Conservation (phyloP, 2,888 invertebrate genomes). For the Yponomeuta sedellus region DNA sequence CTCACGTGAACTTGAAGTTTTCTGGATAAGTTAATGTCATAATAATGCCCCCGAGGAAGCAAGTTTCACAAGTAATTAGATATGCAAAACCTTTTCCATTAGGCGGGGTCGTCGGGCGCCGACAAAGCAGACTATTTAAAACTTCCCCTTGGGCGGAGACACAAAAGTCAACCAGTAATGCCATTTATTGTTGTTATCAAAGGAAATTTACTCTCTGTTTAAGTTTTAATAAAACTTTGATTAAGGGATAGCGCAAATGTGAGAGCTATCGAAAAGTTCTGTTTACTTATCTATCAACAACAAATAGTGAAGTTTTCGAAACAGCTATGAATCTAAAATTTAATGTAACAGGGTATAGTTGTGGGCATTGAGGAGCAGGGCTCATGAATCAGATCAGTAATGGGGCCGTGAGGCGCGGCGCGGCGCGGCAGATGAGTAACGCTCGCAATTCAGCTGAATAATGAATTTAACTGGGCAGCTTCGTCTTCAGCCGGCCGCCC, state of each 20-base stretch:
- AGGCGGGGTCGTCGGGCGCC: constrained; percentile 28
- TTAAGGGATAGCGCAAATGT: neutral
- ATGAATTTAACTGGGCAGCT: constrained; percentile 33
- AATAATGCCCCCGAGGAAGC: neutral
- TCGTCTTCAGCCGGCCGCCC: constrained; percentile 13
- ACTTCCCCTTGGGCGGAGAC: constrained; percentile 4
- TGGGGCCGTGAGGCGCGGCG: constrained; percentile 24
- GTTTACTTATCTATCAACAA: neutral
- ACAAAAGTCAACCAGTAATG: constrained; percentile 3
- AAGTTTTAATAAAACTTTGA: neutral
- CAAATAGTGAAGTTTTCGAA: neutral
- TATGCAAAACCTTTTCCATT: constrained; percentile 46
- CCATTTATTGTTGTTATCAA: neutral
- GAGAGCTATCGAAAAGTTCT: too few relatives aligned
- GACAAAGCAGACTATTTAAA: constrained; percentile 34
- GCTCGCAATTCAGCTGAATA: constrained; percentile 46
- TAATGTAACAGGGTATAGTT: constrained; percentile 7
- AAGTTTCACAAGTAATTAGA: constrained; percentile 34
- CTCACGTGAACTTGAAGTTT: neutral
- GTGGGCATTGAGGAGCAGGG: constrained; percentile 1
- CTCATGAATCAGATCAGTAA: constrained; percentile 36
- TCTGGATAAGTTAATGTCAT: constrained; percentile 20
- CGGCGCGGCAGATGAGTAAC: constrained; percentile 35
- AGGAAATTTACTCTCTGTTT: neutral
- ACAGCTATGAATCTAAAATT: neutral